Percentiles rank a stretch among this genome's conserved stretches.
These are phyloP conservation scores for Drosophila nr. perissopoda DNA, from an alignment of 2,888 invertebrate species.

Conservation along the genomic window DNA sequence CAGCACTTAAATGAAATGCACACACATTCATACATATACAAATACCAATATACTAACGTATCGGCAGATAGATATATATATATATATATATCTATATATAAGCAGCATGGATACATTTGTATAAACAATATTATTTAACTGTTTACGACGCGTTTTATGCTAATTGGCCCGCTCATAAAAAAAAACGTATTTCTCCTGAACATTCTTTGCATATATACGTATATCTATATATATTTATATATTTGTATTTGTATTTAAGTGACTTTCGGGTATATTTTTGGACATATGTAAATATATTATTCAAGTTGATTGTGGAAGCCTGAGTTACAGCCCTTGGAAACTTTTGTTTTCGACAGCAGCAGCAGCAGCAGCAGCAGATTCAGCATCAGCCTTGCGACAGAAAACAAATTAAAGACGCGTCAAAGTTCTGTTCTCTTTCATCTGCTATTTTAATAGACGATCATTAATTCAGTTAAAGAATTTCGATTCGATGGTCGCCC, in stretches of 20 bases:
- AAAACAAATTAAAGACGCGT: slow-evolving; percentile 43
- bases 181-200: slow-evolving; percentile 45
- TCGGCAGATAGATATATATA: slow-evolving; percentile 15
- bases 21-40: slow-evolving; percentile 23
- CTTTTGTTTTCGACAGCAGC: slow-evolving; percentile 56
- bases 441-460: slow-evolving; percentile 45
- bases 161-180: slow-evolving; percentile 71
- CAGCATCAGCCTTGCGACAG: slow-evolving; percentile 48
- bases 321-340: slow-evolving; percentile 36
- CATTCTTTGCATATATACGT: slow-evolving; percentile 32
- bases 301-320: slow-evolving; percentile 23
- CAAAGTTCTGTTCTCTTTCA: slow-evolving; percentile 50
- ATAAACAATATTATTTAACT: slow-evolving; percentile 79
- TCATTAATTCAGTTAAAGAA: slow-evolving; percentile 72
- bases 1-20: slow-evolving; percentile 70
- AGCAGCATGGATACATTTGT: slow-evolving; percentile 50
- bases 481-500: slow-evolving; percentile 59
- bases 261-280: slow-evolving; percentile 56
- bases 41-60: not conserved
- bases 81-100: slow-evolving; percentile 20
- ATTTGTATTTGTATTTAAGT: slow-evolving; percentile 22
- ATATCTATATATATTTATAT: not conserved
- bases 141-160: slow-evolving; percentile 77
- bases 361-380: not conserved
- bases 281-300: slow-evolving; percentile 33